Conservation (phyloP, 2,888 invertebrate species). For the Mimumesa dahlbomi region DNA sequence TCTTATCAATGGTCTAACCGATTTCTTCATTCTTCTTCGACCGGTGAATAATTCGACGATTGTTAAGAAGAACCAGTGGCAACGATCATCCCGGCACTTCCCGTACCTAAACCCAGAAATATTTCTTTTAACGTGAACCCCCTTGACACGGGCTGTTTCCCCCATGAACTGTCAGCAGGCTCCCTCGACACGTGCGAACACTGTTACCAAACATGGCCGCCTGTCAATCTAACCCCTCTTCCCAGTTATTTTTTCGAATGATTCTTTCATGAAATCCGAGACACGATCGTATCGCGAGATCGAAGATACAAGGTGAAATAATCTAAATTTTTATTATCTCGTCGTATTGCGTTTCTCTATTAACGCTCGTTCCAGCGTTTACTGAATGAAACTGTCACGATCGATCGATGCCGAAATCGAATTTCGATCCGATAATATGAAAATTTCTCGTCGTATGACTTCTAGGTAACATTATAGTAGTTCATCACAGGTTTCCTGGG, state of each 20-base stretch:
- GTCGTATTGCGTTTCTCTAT: too few relatives aligned
- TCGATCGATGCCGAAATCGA: constrained; percentile 40
- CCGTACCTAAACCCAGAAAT: neutral
- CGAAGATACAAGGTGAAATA: too few relatives aligned
- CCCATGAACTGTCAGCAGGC: constrained; percentile 41
- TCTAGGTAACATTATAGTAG: neutral
- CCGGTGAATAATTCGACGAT: too few relatives aligned
- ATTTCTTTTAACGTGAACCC: neutral
- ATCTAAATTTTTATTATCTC: too few relatives aligned
- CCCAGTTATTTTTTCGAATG: neutral
- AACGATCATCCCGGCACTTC: too few relatives aligned
- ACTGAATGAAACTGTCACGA: neutral
- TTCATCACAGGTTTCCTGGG: constrained; percentile 13
- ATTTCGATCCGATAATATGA: constrained; percentile 17
- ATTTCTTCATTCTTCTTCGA: too few relatives aligned
- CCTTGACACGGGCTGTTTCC: constrained; percentile 22
- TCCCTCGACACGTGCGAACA: constrained; percentile 63
- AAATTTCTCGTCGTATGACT: constrained; percentile 30
- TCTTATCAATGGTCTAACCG: too few relatives aligned
- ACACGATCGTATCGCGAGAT: too few relatives aligned
- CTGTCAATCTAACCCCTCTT: constrained; percentile 41
- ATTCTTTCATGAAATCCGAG: neutral
- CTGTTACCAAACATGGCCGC: constrained; percentile 66
- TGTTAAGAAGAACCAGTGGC: too few relatives aligned
- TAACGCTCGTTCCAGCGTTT: neutral